phyloP scores from a whole-genome alignment of 2,888 invertebrate species.

The Linyphia triangularis region DNA sequence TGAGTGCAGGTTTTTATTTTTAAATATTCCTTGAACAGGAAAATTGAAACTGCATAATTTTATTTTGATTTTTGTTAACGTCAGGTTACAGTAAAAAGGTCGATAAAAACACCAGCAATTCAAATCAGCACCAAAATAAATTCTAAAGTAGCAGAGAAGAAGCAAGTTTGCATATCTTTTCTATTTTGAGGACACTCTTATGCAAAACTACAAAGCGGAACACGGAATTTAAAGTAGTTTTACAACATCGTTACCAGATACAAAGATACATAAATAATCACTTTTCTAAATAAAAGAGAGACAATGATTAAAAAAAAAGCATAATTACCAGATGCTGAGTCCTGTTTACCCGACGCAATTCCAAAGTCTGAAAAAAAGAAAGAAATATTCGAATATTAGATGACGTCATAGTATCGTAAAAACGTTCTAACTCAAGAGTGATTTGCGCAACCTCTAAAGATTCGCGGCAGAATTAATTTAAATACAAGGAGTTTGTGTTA shows the following conservation, averaged over 20 bases:
- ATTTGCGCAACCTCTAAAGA: conserved; percentile 10
- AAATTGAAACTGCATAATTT: too few species aligned
- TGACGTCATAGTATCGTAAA: conserved; percentile 9
- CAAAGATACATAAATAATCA: background rate
- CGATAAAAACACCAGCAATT: too few species aligned
- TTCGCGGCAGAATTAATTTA: conserved; percentile 48
- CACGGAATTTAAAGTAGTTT: conserved; percentile 8
- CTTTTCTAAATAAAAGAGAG: background rate
- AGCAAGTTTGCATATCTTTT: too few species aligned
- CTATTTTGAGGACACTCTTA: too few species aligned
- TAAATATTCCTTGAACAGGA: too few species aligned
- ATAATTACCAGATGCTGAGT: conserved; percentile 79
- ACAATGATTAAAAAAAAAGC: conserved; percentile 25
- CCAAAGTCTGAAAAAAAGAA: conserved; percentile 87
- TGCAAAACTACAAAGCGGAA: background rate
- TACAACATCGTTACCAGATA: background rate
- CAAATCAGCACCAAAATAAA: too few species aligned
- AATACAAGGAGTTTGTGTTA: conserved; percentile 7
- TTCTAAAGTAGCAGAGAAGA: too few species aligned
- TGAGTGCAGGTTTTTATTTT: too few species aligned
- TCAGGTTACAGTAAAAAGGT: too few species aligned
- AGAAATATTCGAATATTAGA: conserved; percentile 16
- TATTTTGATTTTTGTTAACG: too few species aligned
- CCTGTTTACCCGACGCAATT: conserved; percentile 88
- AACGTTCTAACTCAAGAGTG: conserved; percentile 12